Evolutionary conservation across 2,888 invertebrate genomes (phyloP), one percentile per base, ranked within the genome.

Genomic region (Timandra comae): DNA sequence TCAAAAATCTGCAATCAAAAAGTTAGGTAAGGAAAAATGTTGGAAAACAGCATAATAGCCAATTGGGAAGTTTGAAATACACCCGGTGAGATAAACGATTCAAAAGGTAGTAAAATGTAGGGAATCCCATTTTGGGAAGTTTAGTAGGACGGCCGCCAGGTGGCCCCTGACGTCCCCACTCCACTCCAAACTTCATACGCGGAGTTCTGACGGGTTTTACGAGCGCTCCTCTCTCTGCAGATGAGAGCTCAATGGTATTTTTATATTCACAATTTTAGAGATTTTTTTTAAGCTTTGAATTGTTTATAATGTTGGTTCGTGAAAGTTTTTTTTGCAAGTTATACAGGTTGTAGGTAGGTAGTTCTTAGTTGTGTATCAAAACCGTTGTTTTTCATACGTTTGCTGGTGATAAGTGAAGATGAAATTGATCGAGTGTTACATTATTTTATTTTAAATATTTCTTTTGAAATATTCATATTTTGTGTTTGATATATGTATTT

Each of bases 41-140:
- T 51, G 58, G 63, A 64, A 65, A 56, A 60, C 60, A 62, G 63
- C 51, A 53, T 59, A 63, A 69, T 62, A 57, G 61, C 58, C 69
- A 64, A 71, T 73, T 63, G 62, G 43, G 36, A 70, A 72, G 61
- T 71, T 71, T 65, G 45, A 50, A 63, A 68, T 63, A 63, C 65
- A 68, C 67, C 63, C 54, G 52, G 48, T 50, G 58, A 61, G 63
- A 66, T 64, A 66, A 63, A 64, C 64, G 63, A 56, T 56, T 61
- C 51, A 62, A 63, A 61, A 55, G 57, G 57, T 52, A 56, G 56
- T 61, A 60, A 60, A 63, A 59, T 36, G 40, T 6, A 33, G 33
- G 19, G 33, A 32, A 39, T 39, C 35, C 35, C 39, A 35, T 33
- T 28, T 16, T 16, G 39, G n/a, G 24, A 34, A 43, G 36, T 33